Evolutionary conservation across 2,797 vertebrate species (phyloP).

Genomic region (Paguma larvata): DNA sequence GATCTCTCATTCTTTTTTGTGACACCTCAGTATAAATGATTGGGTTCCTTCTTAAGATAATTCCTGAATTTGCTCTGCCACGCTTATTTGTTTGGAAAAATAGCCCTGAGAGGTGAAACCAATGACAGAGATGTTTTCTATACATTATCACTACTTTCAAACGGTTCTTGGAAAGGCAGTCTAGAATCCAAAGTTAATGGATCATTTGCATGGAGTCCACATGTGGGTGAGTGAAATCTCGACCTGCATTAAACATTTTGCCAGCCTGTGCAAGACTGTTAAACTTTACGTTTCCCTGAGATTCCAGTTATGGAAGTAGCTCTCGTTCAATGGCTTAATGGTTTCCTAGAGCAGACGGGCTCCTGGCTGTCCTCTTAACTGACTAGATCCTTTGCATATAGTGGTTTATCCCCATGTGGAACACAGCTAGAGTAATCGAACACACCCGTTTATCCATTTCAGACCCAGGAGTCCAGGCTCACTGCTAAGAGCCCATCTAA

Average conservation of each 20-base stretch:
- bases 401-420: background rate
- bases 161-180: background rate
- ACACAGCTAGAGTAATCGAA: background rate
- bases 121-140: rapidly evolving
- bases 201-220: background rate
- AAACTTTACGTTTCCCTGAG: background rate
- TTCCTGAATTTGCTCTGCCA: rapidly evolving
- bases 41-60: rapidly evolving
- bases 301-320: background rate
- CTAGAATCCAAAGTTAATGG: background rate
- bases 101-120: rapidly evolving
- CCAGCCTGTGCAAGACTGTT: background rate
- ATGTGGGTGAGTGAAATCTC: rapidly evolving
- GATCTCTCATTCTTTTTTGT: background rate
- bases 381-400: background rate
- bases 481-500: background rate
- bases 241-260: background rate
- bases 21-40: rapidly evolving
- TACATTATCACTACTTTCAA: background rate
- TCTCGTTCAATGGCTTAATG: background rate
- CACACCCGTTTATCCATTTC: background rate
- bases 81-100: background rate
- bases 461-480: background rate
- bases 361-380: background rate
- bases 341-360: background rate